Evolutionary conservation across 2,888 invertebrate genomes (phyloP).

Genomic region (Agonopterix alstromeriana): DNA sequence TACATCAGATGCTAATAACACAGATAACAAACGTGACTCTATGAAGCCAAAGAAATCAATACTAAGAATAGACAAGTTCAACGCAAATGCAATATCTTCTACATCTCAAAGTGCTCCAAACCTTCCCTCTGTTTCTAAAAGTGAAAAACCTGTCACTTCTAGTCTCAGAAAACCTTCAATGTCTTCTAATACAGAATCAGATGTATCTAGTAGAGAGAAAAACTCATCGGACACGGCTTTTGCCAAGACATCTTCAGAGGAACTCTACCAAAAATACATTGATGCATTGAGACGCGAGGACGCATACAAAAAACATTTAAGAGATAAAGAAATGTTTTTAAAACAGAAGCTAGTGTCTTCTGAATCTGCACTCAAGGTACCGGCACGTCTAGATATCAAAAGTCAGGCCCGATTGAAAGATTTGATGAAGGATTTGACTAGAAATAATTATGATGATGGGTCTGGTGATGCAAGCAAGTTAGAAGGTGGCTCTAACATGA

Average conservation of each 20-base stretch:
- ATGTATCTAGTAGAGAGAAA: constrained; percentile 48
- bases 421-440: constrained; percentile 60
- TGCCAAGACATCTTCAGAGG: constrained; percentile 55
- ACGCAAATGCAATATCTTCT: constrained; percentile 48
- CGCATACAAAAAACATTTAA: constrained; percentile 52
- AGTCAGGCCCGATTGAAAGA: constrained; percentile 44
- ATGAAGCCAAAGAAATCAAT: constrained; percentile 59
- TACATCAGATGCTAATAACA: constrained; percentile 55
- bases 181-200: constrained; percentile 48
- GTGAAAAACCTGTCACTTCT: constrained; percentile 28
- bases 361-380: constrained; percentile 37
- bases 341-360: constrained; percentile 56
- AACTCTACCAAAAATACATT: constrained; percentile 58
- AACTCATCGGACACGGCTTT: constrained; percentile 41
- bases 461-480: constrained; percentile 68
- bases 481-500: constrained; percentile 43
- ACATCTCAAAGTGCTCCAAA: constrained; percentile 68
- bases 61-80: constrained; percentile 52
- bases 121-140: constrained; percentile 37
- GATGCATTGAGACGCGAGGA: constrained; percentile 56
- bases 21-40: constrained; percentile 27
- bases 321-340: constrained; percentile 58
- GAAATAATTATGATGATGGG: constrained; percentile 63
- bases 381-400: constrained; percentile 27
- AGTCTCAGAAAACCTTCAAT: constrained; percentile 26